Evolutionary conservation across 2,888 invertebrate species (phyloP).

Genomic region (Spodoptera picta): DNA sequence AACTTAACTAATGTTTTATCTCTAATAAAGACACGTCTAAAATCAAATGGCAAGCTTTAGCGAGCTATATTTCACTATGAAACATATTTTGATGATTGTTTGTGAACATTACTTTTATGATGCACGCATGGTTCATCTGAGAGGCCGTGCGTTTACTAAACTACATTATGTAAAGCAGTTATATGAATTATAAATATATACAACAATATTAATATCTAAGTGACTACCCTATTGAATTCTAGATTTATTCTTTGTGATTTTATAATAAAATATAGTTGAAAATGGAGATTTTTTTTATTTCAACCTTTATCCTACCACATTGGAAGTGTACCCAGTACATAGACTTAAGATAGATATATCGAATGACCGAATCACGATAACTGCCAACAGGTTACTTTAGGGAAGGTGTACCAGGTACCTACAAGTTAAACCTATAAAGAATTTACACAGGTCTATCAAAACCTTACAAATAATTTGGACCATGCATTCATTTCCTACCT

Average conservation of each 20-base stretch:
- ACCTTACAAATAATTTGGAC: no score
- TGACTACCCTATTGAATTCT: slow-evolving; percentile 89
- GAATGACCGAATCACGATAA: no score
- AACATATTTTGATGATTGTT: slow-evolving; percentile 80
- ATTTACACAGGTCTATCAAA: no score
- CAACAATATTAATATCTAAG: slow-evolving; percentile 83
- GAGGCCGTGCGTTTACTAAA: slow-evolving; percentile 61
- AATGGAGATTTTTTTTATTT: slow-evolving; percentile 67
- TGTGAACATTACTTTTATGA: slow-evolving; percentile 76
- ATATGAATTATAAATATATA: slow-evolving; percentile 81
- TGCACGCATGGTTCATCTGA: slow-evolving; percentile 60
- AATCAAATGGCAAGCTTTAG: slow-evolving; percentile 73
- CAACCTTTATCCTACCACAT: neutral
- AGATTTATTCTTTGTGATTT: slow-evolving; percentile 92
- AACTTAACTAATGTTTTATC: slow-evolving; percentile 66
- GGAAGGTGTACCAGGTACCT: no score
- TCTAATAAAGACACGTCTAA: slow-evolving; percentile 56
- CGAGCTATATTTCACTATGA: slow-evolving; percentile 72
- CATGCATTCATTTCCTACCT: no score
- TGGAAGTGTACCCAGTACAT: no score
- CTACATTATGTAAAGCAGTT: slow-evolving; percentile 76
- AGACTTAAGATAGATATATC: no score
- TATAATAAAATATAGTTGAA: slow-evolving; percentile 91
- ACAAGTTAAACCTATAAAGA: neutral
- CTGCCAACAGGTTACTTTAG: no score